These are phyloP conservation scores for Camelus bactrianus DNA, from an alignment of 2,113 vertebrate genomes.

Conservation along the genomic window DNA sequence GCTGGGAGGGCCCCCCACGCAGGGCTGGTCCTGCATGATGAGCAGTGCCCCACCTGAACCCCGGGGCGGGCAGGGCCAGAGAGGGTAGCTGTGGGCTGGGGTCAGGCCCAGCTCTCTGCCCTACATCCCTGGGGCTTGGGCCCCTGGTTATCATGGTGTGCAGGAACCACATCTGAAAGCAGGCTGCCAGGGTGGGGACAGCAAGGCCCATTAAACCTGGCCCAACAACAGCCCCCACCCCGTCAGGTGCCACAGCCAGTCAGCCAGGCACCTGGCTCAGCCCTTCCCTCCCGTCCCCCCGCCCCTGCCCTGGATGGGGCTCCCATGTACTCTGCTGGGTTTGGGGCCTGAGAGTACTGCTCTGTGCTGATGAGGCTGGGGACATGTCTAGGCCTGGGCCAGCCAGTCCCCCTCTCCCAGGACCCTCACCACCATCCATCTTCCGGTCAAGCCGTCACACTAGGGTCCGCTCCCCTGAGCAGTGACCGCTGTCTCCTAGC, in stretches of 20 bases:
- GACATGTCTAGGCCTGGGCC: background rate
- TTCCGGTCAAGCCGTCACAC: background rate
- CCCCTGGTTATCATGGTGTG: constrained; percentile 28
- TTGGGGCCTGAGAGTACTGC: background rate
- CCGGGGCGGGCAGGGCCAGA: background rate
- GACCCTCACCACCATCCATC: background rate
- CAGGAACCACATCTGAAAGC: constrained; percentile 74
- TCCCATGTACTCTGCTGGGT: background rate
- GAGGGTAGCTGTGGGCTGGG: background rate
- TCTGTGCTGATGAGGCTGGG: background rate
- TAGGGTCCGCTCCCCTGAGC: background rate
- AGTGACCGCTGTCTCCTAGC: background rate
- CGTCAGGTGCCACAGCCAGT: background rate
- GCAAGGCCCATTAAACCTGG: constrained; percentile 71
- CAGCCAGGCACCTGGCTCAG: background rate
- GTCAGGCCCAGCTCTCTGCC: background rate
- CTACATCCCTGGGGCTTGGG: constrained; percentile 48
- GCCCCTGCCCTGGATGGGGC: background rate
- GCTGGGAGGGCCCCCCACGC: background rate
- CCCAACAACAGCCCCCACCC: background rate
- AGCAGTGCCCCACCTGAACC: background rate
- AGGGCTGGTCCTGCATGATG: background rate
- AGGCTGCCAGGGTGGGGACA: background rate
- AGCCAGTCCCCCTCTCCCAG: too few species aligned
- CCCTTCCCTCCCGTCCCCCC: background rate